phyloP scores from a whole-genome alignment of 2,888 invertebrate species.

The Eristalinus aeneus region DNA sequence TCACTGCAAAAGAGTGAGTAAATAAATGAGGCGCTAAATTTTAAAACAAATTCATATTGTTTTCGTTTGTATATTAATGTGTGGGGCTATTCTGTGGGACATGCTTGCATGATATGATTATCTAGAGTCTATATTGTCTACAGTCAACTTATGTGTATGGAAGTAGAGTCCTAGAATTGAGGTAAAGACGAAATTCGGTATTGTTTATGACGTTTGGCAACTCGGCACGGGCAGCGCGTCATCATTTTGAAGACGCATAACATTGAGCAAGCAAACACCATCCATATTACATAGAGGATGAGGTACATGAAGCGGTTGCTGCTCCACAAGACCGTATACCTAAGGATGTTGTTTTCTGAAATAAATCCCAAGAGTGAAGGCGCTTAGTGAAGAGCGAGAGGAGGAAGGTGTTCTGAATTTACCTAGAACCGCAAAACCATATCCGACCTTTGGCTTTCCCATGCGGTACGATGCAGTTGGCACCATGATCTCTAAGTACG shows the following conservation, averaged over 20 bases:
- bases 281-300: slow-evolving; percentile 77
- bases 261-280: slow-evolving; percentile 75
- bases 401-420: slow-evolving; percentile 70
- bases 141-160: not conserved
- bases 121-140: slow-evolving; percentile 12
- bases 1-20: slow-evolving; percentile 51
- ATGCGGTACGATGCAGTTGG: slow-evolving; percentile 98
- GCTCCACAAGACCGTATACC: slow-evolving; percentile 79
- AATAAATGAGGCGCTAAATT: slow-evolving; percentile 25
- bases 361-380: slow-evolving; percentile 5
- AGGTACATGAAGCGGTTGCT: slow-evolving; percentile 78
- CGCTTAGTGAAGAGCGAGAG: not conserved
- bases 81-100: not conserved
- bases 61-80: not conserved
- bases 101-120: slow-evolving; percentile 42
- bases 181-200: slow-evolving; percentile 77
- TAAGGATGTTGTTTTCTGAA: slow-evolving; percentile 77
- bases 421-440: slow-evolving; percentile 91
- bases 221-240: slow-evolving; percentile 79
- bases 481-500: slow-evolving; percentile 89
- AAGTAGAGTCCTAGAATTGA: slow-evolving; percentile 75
- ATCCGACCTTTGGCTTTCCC: slow-evolving; percentile 94
- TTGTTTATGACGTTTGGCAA: slow-evolving; percentile 76
- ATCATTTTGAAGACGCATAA: slow-evolving; percentile 77
- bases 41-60: not conserved